Evolutionary conservation across 2,113 vertebrate genomes (phyloP).

Genomic region (Tachuris rubrigastra): DNA sequence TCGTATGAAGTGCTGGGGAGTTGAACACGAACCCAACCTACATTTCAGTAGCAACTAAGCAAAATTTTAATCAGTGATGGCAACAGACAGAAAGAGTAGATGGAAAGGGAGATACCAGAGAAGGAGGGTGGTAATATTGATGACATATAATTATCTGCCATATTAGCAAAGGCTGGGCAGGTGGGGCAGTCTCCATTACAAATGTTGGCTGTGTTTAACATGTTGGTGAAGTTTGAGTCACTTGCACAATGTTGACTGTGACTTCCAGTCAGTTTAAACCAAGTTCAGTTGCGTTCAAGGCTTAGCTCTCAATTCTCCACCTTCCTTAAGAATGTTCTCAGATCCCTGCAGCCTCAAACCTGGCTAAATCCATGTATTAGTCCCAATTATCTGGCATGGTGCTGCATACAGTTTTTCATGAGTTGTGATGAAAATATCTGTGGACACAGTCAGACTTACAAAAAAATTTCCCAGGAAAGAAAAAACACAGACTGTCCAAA

Average conservation of each 20-base stretch:
- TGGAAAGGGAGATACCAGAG: neutral
- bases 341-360: neutral
- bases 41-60: neutral
- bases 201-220: conserved; percentile 28
- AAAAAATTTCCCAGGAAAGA: neutral
- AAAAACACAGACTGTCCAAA: neutral
- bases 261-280: neutral
- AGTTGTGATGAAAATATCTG: neutral
- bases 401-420: neutral
- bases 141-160: conserved; percentile 49
- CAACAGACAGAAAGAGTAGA: conserved; percentile 30
- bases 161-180: conserved; percentile 40
- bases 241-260: neutral
- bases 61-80: conserved; percentile 10
- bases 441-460: neutral
- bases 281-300: neutral
- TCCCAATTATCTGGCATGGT: neutral
- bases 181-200: conserved; percentile 55
- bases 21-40: neutral
- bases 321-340: conserved; percentile 45
- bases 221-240: conserved; percentile 14
- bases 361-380: neutral
- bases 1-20: neutral
- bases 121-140: conserved; percentile 28
- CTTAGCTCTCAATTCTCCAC: conserved; percentile 4